Percentiles rank a stretch among this genome's conserved stretches.
These are phyloP conservation scores for Neuroscelio doddi DNA, from an alignment of 2,888 invertebrate species.

Conservation along the genomic window DNA sequence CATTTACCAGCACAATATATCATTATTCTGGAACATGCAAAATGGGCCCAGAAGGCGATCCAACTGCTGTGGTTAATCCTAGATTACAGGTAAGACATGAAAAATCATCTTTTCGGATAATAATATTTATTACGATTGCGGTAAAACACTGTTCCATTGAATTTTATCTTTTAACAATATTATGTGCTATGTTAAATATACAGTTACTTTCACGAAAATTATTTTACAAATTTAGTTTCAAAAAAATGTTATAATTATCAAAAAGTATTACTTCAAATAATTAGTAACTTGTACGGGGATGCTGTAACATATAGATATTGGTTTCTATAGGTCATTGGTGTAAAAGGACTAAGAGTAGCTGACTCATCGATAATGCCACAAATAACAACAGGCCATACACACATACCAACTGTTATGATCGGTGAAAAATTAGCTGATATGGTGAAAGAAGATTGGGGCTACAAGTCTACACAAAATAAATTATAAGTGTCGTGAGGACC, in stretches of 20 bases:
- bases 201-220: too few species aligned
- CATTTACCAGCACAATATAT: conserved; percentile 81
- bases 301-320: too few species aligned
- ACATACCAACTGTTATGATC: conserved; percentile 80
- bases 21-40: conserved; percentile 79
- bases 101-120: too few species aligned
- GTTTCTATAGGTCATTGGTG: conserved; percentile 67
- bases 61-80: conserved; percentile 78
- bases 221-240: too few species aligned
- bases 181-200: too few species aligned
- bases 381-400: conserved; percentile 77
- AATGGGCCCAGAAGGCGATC: conserved; percentile 78
- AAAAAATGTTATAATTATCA: too few species aligned
- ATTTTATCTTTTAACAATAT: too few species aligned
- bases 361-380: conserved; percentile 80
- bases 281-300: too few species aligned
- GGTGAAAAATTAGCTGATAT: conserved; percentile 80
- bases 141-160: too few species aligned
- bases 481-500: too few species aligned
- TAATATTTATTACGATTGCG: too few species aligned
- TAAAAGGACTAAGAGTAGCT: conserved; percentile 76
- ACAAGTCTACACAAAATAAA: conserved; percentile 9
- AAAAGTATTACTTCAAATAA: too few species aligned
- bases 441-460: conserved; percentile 75
- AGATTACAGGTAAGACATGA: conserved; percentile 67